Evolutionary conservation across 1,140 invertebrate species (phyloP).

Genomic region (Drosophila gunungcola): DNA sequence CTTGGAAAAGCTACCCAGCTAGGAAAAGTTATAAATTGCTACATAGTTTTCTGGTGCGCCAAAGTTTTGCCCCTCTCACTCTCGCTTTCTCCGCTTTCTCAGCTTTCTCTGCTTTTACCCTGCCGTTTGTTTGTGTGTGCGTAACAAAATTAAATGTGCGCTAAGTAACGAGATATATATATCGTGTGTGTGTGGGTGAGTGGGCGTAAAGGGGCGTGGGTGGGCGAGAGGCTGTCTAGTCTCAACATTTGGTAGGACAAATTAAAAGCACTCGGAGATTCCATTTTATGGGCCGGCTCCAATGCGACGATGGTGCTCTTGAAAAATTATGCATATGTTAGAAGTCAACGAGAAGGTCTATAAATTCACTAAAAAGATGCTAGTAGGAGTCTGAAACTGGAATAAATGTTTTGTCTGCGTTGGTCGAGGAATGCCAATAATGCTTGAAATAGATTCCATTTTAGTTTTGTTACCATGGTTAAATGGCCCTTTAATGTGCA

Average conservation of each 20-base stretch:
- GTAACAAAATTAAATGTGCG: slow-evolving; percentile 82
- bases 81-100: slow-evolving; percentile 4
- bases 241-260: slow-evolving; percentile 68
- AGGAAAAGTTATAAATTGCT: slow-evolving; percentile 75
- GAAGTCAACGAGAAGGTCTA: slow-evolving; percentile 73
- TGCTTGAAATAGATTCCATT: slow-evolving; percentile 59
- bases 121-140: slow-evolving; percentile 30
- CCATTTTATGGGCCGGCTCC: slow-evolving; percentile 74
- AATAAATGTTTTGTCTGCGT: slow-evolving; percentile 7
- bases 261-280: slow-evolving; percentile 81
- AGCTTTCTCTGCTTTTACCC: slow-evolving; percentile 4
- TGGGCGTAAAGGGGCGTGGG: not conserved
- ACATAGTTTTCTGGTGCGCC: slow-evolving; percentile 74
- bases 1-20: slow-evolving; percentile 8
- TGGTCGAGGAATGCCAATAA: slow-evolving; percentile 46
- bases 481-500: slow-evolving; percentile 15
- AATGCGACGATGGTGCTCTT: slow-evolving; percentile 56
- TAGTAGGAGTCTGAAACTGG: slow-evolving; percentile 29
- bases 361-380: slow-evolving; percentile 61
- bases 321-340: slow-evolving; percentile 82
- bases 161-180: slow-evolving; percentile 71
- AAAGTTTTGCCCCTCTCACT: slow-evolving; percentile 39
- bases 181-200: not conserved
- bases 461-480: slow-evolving; percentile 2
- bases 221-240: slow-evolving; percentile 16